Base-by-base conservation (phyloP, 2,888 invertebrate genomes). In the Cheilosia grossa region DNA sequence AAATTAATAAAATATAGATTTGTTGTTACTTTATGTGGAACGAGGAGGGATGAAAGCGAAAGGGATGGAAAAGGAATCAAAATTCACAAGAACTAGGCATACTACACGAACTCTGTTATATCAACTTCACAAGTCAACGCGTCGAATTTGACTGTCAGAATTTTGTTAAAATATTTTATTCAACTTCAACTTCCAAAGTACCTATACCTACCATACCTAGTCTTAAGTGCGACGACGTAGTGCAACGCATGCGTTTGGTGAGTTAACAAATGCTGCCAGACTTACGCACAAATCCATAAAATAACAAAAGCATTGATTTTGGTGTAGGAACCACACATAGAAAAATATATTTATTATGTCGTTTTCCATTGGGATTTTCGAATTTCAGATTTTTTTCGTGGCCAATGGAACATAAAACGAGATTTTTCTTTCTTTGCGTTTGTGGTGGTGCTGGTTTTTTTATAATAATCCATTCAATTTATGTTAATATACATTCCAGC, bases 131-230 rank as follows among this genome's bases (percentile, higher is more conserved):
- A 17, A 42, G 30, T 70, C 74, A 61, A 74, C 83, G 83, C 83
- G 74, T 83, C 80, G 64, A 56, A 83, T 66, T 64, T 49, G 83
- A 83, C 83, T 83, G 83, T 70, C 83, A 83, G 54, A 80, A 42
- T 53, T 74, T 80, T 74, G 80, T 80, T 83, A 80, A 64, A 83
- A 83, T 7, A 80, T 74, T 56, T 2, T 30, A 40, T 80, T 27
- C 27, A 27, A 27, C 27, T 27, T 66, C 54, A 70, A 80, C 10
- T 69, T 42, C 24, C 47, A 54, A 24, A 13, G 42, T 37, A 49
- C 61, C 19, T 5, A n/a, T n/a, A n/a, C n/a, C n/a, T n/a, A n/a
- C n/a, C n/a, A n/a, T n/a, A n/a, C n/a, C n/a, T n/a, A n/a, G n/a
- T n/a, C n/a, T 21, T 6, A 21, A 17, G 0, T 1, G 19, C 69